A percentile compares a stretch with the other conserved stretches of the same genome.
Evolutionary conservation across 2,888 invertebrate species (phyloP).

Genomic region (Orchesellides sinensis): DNA sequence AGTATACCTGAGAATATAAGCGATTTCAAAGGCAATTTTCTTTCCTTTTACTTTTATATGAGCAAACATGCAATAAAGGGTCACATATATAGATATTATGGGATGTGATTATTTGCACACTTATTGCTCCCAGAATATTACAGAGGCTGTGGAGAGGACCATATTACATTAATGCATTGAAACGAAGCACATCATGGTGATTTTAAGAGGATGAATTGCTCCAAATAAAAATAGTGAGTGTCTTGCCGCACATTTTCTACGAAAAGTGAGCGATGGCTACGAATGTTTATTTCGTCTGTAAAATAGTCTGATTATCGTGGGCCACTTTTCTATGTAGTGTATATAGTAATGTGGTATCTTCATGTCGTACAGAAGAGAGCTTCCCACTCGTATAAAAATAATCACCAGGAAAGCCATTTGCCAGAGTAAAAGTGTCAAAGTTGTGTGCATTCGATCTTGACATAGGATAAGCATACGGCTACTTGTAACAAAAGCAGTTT

Average conservation of each 20-base stretch:
- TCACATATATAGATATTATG: conserved; percentile 30
- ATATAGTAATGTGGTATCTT: not conserved
- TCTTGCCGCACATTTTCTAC: conserved; percentile 26
- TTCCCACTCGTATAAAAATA: conserved; percentile 50
- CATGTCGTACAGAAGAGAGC: conserved; percentile 11
- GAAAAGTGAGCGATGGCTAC: not conserved
- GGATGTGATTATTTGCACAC: conserved; percentile 33
- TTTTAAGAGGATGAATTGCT: conserved; percentile 41
- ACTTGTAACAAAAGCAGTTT: conserved; percentile 43
- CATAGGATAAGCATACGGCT: conserved; percentile 37
- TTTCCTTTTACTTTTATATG: no score
- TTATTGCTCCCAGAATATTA: conserved; percentile 16
- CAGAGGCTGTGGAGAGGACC: conserved; percentile 12
- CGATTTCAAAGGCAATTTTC: not conserved
- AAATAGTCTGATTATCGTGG: conserved; percentile 39
- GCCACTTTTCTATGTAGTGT: not conserved
- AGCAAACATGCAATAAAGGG: no score
- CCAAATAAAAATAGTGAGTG: conserved; percentile 3
- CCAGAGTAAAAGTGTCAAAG: conserved; percentile 54
- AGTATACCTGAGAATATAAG: no score
- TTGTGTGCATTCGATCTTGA: conserved; percentile 57
- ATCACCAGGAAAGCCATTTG: conserved; percentile 56
- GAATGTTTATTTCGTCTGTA: conserved; percentile 11
- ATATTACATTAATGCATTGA: conserved; percentile 28
- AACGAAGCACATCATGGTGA: conserved; percentile 26